Base-by-base conservation (phyloP, 2,113 vertebrate species). In the Rynchops niger region DNA sequence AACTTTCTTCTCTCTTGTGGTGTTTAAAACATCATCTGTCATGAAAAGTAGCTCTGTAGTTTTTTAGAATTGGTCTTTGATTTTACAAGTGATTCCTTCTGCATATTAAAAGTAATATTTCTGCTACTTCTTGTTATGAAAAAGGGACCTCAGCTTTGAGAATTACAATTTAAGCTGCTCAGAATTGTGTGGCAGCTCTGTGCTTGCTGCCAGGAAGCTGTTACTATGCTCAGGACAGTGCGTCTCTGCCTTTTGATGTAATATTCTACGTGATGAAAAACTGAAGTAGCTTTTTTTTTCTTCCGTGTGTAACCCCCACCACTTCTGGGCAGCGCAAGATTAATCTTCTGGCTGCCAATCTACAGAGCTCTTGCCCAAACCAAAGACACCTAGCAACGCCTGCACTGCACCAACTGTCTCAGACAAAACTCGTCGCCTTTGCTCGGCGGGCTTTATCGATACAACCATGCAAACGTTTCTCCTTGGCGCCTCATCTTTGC, bases 241-340 rank as follows among this genome's bases (percentile, higher is more conserved):
- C 7, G 18, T 91, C 93, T 97, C 95, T 80, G 50, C 90, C 0
- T 3, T 86, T 96, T 30, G 4, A 91, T 72, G 11, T 94, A 53
- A 92, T 90, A 62, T 89, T 78, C 87, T 96, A 91, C 56, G 85
- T 97, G 96, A 97, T 59, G 62, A 69, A 97, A 97, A 97, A 93
- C 65, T 80, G 78, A 97, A 97, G 92, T 49, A 95, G 96, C 42
- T 52, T 18, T 29, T 40, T 84, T 38, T 73, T 36, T 27, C 55
- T 83, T 90, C 76, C 2, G 0, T 49, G 32, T 16, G 20, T 62
- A 86, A 67, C 90, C n/a, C 74, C 70, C 34, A 30, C 76, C 56
- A 21, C 55, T 91, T 79, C 63, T 95, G 82, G 38, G 82, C 30
- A 9, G 83, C 16, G 5, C 52, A 17, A 81, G 76, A 93, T 96